Percentiles rank a stretch among this genome's conserved stretches.
phyloP scores from a whole-genome alignment of 37 sponge, comb jelly and placozoan species.

The Halisarca cf. caerulea region DNA sequence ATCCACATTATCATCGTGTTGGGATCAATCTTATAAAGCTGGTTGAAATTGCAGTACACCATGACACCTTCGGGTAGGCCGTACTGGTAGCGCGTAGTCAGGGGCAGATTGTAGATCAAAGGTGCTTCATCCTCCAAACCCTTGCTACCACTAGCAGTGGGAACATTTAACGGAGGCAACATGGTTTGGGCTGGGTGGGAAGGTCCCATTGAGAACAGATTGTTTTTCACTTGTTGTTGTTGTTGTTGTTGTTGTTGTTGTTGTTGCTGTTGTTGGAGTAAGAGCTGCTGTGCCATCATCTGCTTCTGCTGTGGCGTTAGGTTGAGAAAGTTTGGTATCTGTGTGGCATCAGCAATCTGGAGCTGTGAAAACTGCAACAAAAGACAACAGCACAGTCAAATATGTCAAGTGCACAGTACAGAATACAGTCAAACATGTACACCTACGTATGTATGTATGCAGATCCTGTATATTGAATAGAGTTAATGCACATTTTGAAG shows the following conservation, averaged over 20 bases:
- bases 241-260: slow-evolving; percentile 22
- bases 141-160: slow-evolving; percentile 1
- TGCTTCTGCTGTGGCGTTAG: too few relatives aligned
- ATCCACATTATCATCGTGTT: slow-evolving; percentile 83
- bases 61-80: slow-evolving; percentile 87
- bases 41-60: slow-evolving; percentile 98
- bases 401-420: too few relatives aligned
- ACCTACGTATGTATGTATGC: too few relatives aligned
- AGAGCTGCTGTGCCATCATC: slow-evolving; percentile 1
- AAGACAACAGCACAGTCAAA: too few relatives aligned
- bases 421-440: too few relatives aligned
- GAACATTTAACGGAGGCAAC: slow-evolving; percentile 29
- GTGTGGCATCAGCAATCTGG: too few relatives aligned
- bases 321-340: too few relatives aligned
- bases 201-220: not conserved
- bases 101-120: slow-evolving; percentile 57
- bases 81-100: slow-evolving; percentile 87
- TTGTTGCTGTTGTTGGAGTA: slow-evolving; percentile 36
- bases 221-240: not conserved
- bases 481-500: too few relatives aligned
- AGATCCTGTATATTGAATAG: too few relatives aligned
- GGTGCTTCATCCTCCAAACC: not conserved
- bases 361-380: too few relatives aligned
- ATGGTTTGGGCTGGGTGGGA: not conserved
- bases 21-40: slow-evolving; percentile 99